These are phyloP conservation scores for Orchesella cincta DNA, from an alignment of 1,140 invertebrate species.

Conservation along the genomic window DNA sequence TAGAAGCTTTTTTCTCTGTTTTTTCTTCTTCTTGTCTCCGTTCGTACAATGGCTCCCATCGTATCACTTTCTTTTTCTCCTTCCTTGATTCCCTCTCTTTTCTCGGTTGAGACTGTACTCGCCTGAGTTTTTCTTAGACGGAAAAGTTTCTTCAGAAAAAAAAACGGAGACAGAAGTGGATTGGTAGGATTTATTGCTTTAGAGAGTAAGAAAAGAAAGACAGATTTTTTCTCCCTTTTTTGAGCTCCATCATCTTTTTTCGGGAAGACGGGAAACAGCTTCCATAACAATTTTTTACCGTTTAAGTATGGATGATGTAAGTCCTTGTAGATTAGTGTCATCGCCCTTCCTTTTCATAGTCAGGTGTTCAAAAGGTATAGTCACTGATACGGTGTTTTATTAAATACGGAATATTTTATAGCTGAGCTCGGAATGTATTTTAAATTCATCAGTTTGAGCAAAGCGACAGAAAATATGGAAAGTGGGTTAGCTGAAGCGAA, in stretches of 20 bases:
- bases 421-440: too few species aligned
- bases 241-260: conserved; percentile 18
- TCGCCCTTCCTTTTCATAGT: not conserved
- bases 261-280: conserved; percentile 11
- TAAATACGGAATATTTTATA: too few species aligned
- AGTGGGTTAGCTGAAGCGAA: too few species aligned
- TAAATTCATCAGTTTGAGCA: too few species aligned
- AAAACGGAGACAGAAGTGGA: conserved; percentile 25
- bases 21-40: not conserved
- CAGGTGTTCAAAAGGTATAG: not conserved
- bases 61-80: conserved; percentile 19
- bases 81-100: not conserved
- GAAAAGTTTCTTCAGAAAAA: not conserved
- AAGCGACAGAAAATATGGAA: too few species aligned
- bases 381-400: not conserved
- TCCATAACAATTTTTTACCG: not conserved
- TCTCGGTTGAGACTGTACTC: not conserved
- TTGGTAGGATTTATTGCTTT: conserved; percentile 26
- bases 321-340: not conserved
- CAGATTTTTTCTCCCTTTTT: conserved; percentile 13
- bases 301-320: not conserved
- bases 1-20: conserved; percentile 37
- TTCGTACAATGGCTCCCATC: not conserved
- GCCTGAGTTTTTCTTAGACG: not conserved
- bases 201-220: conserved; percentile 11